These are phyloP conservation scores for Schizopygopsis malacanthus DNA, from an alignment of 2,797 vertebrate species.

Conservation along the genomic window DNA sequence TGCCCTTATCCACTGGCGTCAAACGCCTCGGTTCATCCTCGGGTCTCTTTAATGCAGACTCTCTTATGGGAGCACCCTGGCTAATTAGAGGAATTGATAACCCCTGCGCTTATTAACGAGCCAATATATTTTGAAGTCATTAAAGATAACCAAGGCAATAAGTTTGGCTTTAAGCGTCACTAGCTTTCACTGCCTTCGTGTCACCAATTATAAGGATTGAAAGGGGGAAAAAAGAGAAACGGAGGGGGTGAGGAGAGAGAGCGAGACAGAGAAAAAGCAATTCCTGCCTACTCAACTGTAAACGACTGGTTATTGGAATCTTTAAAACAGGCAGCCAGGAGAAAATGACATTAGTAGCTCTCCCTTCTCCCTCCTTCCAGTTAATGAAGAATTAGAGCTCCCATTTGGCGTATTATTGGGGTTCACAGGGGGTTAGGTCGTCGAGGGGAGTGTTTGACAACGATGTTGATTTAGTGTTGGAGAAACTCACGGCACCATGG, in stretches of 20 bases:
- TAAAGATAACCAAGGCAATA: constrained; percentile 98
- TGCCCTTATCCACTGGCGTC: constrained; percentile 68
- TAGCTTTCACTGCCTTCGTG: constrained; percentile 86
- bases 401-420: constrained; percentile 94
- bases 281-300: constrained; percentile 93
- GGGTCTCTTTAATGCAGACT: constrained; percentile 89
- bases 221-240: constrained; percentile 56
- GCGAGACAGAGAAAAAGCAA: constrained; percentile 77
- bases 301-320: constrained; percentile 94
- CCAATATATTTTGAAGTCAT: constrained; percentile 99
- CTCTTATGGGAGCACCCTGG: constrained; percentile 91
- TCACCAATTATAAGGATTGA: constrained; percentile 74
- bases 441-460: constrained; percentile 86
- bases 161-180: constrained; percentile 92
- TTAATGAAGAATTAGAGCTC: constrained; percentile 98
- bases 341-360: constrained; percentile 94
- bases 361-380: constrained; percentile 80
- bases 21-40: constrained; percentile 82
- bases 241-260: constrained; percentile 32
- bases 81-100: constrained; percentile 99
- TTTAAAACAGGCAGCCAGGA: constrained; percentile 92
- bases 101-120: constrained; percentile 95
- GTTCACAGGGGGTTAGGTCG: constrained; percentile 86
- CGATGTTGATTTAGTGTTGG: constrained; percentile 87
- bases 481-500: constrained; percentile 80